Conservation (phyloP, 2,113 vertebrate genomes). For the Tretioscincus oriximinensis region DNA sequence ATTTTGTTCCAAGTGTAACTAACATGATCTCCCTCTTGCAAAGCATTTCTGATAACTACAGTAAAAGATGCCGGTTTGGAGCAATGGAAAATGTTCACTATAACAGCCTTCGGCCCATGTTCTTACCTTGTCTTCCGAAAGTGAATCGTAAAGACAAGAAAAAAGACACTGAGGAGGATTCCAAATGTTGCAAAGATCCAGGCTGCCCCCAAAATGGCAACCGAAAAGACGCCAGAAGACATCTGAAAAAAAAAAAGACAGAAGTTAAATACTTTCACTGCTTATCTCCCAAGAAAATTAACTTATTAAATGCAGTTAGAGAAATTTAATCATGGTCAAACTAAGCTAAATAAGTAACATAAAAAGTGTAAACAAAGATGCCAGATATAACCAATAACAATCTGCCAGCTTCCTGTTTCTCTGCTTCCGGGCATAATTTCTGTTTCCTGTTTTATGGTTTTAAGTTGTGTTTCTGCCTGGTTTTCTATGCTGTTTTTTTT, state of each 20-base stretch:
- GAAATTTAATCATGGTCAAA: background rate
- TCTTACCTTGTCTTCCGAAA: slow-evolving; percentile 93
- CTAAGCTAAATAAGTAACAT: background rate
- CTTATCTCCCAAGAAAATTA: background rate
- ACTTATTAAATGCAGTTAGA: background rate
- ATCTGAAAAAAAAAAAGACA: slow-evolving; percentile 48
- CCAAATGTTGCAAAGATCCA: slow-evolving; percentile 90
- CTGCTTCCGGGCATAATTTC: too few species aligned
- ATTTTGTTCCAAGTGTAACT: too few species aligned
- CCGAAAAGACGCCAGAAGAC: slow-evolving; percentile 68
- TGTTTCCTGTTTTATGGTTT: too few species aligned
- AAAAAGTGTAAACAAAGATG: background rate
- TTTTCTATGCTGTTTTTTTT: too few species aligned
- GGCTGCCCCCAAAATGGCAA: slow-evolving; percentile 78
- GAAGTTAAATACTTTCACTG: slow-evolving; percentile 5
- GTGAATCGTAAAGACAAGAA: slow-evolving; percentile 88
- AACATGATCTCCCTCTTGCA: too few species aligned
- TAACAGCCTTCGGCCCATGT: background rate
- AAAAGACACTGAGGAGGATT: slow-evolving; percentile 83
- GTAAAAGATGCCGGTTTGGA: background rate
- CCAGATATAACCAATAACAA: too few species aligned
- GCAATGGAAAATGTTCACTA: background rate
- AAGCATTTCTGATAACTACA: background rate
- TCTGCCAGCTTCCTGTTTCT: too few species aligned
- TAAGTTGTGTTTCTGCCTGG: too few species aligned